Evolutionary conservation across 2,888 invertebrate species (phyloP).

Genomic region (Protodeltote pygarga): DNA sequence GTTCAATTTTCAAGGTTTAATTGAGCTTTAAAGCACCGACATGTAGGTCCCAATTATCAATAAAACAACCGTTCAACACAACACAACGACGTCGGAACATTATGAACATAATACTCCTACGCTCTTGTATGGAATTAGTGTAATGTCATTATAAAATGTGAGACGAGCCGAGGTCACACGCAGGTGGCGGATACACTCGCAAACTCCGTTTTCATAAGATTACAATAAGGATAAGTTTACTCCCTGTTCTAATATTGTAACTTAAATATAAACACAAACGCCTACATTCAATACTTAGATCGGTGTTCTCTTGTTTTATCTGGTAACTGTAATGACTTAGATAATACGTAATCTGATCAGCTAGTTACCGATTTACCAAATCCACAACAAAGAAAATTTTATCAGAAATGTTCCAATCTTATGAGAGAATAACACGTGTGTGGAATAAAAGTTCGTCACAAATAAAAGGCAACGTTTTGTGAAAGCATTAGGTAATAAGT

Average conservation of each 20-base stretch:
- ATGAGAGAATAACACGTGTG: conserved; percentile 13
- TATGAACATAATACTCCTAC: conserved; percentile 48
- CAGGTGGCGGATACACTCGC: conserved; percentile 23
- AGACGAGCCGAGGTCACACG: conserved; percentile 12
- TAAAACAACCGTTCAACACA: conserved; percentile 63
- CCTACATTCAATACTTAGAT: not conserved
- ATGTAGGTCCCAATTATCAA: conserved; percentile 65
- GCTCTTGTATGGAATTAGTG: conserved; percentile 46
- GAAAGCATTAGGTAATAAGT: conserved; percentile 1
- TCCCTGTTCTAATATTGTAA: not conserved
- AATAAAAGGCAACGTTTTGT: conserved; percentile 14
- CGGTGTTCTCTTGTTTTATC: not conserved
- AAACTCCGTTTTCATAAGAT: conserved; percentile 24
- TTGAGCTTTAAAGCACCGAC: conserved; percentile 65
- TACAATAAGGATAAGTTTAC: conserved; percentile 14
- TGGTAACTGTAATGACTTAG: not conserved
- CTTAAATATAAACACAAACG: conserved; percentile 1
- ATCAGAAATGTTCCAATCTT: conserved; percentile 13
- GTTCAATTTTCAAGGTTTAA: conserved; percentile 73
- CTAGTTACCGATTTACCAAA: not conserved
- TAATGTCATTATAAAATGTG: conserved; percentile 49
- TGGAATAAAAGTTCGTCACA: conserved; percentile 5
- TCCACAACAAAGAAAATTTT: conserved; percentile 26
- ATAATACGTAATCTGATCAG: conserved; percentile 10
- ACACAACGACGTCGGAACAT: conserved; percentile 44